These are phyloP conservation scores for Xanthorhoe designata DNA, from an alignment of 2,888 invertebrate genomes.

Conservation along the genomic window DNA sequence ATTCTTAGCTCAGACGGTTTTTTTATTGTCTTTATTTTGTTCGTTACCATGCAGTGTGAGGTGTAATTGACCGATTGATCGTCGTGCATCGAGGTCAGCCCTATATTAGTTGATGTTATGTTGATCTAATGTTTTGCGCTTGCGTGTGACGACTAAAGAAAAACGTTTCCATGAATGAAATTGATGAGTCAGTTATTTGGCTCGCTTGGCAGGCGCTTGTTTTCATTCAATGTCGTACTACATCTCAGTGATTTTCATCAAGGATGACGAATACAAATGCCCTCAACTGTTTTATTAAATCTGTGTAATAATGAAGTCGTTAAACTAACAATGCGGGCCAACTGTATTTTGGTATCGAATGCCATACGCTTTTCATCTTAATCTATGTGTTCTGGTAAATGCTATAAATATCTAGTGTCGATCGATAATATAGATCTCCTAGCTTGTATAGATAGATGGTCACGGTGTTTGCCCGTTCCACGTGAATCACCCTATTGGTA, in stretches of 20 bases:
- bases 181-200: constrained; percentile 73
- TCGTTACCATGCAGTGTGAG: constrained; percentile 34
- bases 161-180: constrained; percentile 69
- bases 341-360: constrained; percentile 35
- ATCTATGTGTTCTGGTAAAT: constrained; percentile 49
- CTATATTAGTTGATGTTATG: constrained; percentile 28
- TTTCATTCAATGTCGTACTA: constrained; percentile 60
- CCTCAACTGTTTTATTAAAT: constrained; percentile 44
- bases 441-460: constrained; percentile 29
- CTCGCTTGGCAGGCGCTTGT: constrained; percentile 53
- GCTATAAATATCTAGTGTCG: constrained; percentile 49
- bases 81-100: constrained; percentile 39
- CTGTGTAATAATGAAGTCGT: constrained; percentile 30
- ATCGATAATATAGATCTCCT: constrained; percentile 22
- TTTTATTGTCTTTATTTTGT: constrained; percentile 17
- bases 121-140: constrained; percentile 37
- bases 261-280: constrained; percentile 53
- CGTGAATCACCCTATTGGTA: constrained; percentile 43
- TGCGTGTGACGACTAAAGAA: constrained; percentile 45
- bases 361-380: constrained; percentile 32
- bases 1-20: neutral
- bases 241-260: constrained; percentile 50
- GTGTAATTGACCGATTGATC: constrained; percentile 43
- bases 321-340: constrained; percentile 36
- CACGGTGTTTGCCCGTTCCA: constrained; percentile 43